Evolutionary conservation across 2,888 invertebrate species (phyloP), one percentile per base, ranked within the genome.

Genomic region (Drosophila nigricruria): DNA sequence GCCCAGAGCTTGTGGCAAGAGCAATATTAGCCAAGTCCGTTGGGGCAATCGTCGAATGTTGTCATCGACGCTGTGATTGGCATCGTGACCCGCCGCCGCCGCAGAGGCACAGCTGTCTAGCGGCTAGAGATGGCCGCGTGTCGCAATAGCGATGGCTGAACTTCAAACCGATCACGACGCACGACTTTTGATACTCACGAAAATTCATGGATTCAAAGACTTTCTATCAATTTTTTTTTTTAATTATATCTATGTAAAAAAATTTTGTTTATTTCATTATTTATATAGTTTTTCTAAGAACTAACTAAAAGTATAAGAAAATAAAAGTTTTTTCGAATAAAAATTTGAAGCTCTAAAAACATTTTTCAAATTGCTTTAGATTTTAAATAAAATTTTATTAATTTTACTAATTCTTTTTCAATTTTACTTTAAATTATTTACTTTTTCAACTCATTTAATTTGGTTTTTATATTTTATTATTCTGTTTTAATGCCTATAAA

Each of bases 41-140:
- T 65, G 65, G 14, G 30, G 52, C 66, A 65, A 65, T 20, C 18
- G 65, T 20, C 45, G 20, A 65, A 61, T 58, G 71, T 74, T 86
- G 74, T 77, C 88, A 75, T 77, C 81, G 71, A 25, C 25, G 30
- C 27, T 59, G 23, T 30, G 62, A 70, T 73, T 60, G 70, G 61
- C 61, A 71, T 81, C 87, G 81, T 77, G 87, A 81, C 81, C 59
- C 50, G 62, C 45, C 38, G 43, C 59, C 50, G 62, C 45, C 38
- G 43, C 36, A 16, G 25, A 12, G n/a, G 40, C 43, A 43, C 58
- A 36, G 58, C 47, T 58, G 47, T 36, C 36, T 20, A 5, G 32
- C 43, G n/a, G 43, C 57, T 45, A 58, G 58, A 58, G 58, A 38
- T 38, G 58, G 36, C 18, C 34, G 36, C 27, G 20, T 20, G 45